Percentiles rank a stretch among this genome's conserved stretches.
phyloP scores from a whole-genome alignment of 2,113 vertebrate genomes.

The Corydoras sp. region DNA sequence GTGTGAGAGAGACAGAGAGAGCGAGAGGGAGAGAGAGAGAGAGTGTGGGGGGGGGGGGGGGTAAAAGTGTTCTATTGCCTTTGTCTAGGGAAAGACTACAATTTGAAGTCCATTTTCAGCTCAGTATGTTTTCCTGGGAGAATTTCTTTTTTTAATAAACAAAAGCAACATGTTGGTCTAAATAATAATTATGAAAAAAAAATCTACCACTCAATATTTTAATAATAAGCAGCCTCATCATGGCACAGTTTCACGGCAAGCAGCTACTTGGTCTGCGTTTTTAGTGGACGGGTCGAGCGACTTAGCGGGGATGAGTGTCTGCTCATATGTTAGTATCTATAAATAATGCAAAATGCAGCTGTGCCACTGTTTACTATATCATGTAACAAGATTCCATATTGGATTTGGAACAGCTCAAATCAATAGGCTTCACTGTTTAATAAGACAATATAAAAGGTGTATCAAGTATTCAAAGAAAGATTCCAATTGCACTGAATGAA shows the following conservation, averaged over 20 bases:
- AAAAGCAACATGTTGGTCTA: conserved; percentile 20
- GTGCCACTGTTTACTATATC: conserved; percentile 58
- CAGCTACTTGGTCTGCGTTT: conserved; percentile 45
- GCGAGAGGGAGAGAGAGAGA: neutral
- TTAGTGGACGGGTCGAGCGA: conserved; percentile 47
- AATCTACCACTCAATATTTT: conserved; percentile 41
- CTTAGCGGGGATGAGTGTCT: conserved; percentile 47
- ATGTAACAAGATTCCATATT: conserved; percentile 49
- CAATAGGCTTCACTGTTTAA: conserved; percentile 16
- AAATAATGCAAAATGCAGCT: conserved; percentile 62
- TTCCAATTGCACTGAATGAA: no score
- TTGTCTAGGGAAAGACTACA: neutral
- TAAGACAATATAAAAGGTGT: neutral
- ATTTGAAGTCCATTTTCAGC: conserved; percentile 39
- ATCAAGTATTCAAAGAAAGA: neutral
- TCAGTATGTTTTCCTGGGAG: conserved; percentile 44
- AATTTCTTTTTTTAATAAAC: conserved; percentile 44
- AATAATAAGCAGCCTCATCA: conserved; percentile 53
- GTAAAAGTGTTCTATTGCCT: neutral
- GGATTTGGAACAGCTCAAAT: conserved; percentile 24
- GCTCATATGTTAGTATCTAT: conserved; percentile 61
- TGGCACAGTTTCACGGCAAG: conserved; percentile 44
- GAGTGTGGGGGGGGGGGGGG: neutral
- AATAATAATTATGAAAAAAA: no score
- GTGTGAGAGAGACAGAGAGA: neutral